Conservation (phyloP, 1,140 invertebrate species). For the Monomorium pharaonis region DNA sequence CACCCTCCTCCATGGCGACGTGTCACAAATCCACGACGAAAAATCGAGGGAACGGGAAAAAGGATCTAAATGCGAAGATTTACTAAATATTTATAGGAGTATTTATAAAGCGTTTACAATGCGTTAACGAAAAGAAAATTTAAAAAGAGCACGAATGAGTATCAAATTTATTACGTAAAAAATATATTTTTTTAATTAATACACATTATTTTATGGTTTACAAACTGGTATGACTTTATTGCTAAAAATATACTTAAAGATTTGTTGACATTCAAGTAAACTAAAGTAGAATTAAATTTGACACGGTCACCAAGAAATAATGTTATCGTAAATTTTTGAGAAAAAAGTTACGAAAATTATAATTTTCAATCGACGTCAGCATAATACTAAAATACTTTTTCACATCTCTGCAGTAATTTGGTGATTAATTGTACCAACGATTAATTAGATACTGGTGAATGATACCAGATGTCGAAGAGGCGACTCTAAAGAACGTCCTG, state of each 20-base stretch:
- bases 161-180: neutral
- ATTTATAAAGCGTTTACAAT: neutral
- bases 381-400: neutral
- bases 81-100: neutral
- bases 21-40: neutral
- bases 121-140: neutral
- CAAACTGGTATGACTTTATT: neutral
- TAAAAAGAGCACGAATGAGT: neutral
- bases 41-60: neutral
- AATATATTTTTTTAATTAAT: neutral
- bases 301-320: neutral
- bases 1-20: neutral
- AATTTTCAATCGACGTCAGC: neutral
- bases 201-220: neutral
- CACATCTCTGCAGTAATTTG: neutral
- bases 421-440: conserved; percentile 26
- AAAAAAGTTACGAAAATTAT: neutral
- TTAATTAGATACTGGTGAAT: conserved; percentile 56
- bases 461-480: conserved; percentile 56
- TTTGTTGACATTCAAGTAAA: neutral
- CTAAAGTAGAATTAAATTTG: neutral
- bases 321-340: neutral
- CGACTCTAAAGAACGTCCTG: conserved; percentile 55
- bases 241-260: neutral
- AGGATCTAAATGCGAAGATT: neutral